A percentile compares a stretch with the other conserved stretches of the same genome.
phyloP scores from a whole-genome alignment of 2,888 invertebrate species.

The Baronia brevicornis region DNA sequence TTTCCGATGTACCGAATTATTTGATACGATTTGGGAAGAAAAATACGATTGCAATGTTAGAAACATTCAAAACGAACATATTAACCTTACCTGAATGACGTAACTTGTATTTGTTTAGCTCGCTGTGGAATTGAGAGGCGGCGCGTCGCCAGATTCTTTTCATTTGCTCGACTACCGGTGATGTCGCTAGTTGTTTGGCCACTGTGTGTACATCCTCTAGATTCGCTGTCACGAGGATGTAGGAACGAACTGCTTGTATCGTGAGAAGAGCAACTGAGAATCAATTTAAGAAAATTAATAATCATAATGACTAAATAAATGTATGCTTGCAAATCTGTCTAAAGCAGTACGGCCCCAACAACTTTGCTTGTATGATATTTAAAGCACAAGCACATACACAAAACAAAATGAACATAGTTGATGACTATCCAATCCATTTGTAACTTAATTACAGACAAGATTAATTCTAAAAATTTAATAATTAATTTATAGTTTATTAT shows the following conservation, averaged over 20 bases:
- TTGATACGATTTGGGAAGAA: no score
- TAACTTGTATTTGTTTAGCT: constrained; percentile 17
- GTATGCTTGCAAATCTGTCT: neutral
- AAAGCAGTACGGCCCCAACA: neutral
- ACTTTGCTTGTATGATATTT: neutral
- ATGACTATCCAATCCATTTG: no score
- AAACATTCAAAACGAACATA: constrained; percentile 9
- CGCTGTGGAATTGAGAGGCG: constrained; percentile 30
- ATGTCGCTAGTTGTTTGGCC: constrained; percentile 35
- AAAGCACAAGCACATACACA: no score
- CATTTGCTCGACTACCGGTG: constrained; percentile 35
- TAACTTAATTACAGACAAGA: no score
- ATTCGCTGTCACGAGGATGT: constrained; percentile 51
- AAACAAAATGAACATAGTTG: no score
- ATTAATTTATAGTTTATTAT: no score
- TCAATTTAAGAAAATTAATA: neutral
- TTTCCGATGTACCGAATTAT: no score
- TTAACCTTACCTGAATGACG: constrained; percentile 6
- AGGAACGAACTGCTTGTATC: constrained; percentile 29
- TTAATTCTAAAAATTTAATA: no score
- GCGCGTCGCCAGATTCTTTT: constrained; percentile 38
- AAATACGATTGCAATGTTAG: no score
- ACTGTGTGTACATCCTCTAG: constrained; percentile 46
- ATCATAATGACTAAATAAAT: no score
- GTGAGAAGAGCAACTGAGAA: constrained; percentile 17